Conservation (phyloP, 2,113 vertebrate genomes). For the Carassius carassius region DNA sequence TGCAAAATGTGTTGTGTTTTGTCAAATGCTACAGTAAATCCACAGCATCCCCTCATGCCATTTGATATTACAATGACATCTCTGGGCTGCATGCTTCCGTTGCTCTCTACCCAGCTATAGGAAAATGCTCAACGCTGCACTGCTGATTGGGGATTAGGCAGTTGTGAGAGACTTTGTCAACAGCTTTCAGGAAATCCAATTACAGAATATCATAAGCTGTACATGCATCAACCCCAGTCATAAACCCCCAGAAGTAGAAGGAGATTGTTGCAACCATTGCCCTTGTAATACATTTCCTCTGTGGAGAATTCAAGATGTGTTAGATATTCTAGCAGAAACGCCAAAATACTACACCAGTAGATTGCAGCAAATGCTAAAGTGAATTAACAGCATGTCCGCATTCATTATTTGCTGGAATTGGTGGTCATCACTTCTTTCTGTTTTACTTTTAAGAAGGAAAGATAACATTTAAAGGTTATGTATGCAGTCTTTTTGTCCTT, state of each 20-base stretch:
- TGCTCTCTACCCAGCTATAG: conserved; percentile 37
- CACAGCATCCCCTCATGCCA: conserved; percentile 14
- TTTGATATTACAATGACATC: conserved; percentile 33
- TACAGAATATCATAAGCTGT: conserved; percentile 79
- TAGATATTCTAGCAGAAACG: conserved; percentile 3
- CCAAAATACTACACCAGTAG: not conserved
- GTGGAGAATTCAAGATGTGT: conserved; percentile 4
- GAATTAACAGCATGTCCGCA: not conserved
- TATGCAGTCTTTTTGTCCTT: not conserved
- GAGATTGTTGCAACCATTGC: conserved; percentile 14
- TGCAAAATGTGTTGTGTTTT: not conserved
- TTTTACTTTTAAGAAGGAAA: conserved; percentile 53
- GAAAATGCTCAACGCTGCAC: conserved; percentile 62
- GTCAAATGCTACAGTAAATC: not conserved
- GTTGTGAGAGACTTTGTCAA: conserved; percentile 78
- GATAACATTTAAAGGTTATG: not conserved
- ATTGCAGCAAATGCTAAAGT: not conserved
- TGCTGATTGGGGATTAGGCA: conserved; percentile 78
- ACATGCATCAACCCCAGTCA: conserved; percentile 73
- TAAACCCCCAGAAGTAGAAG: conserved; percentile 67
- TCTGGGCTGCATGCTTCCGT: conserved; percentile 23
- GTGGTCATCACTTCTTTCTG: not conserved
- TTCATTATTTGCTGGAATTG: not conserved
- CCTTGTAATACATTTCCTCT: conserved; percentile 32
- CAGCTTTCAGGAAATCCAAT: conserved; percentile 82